Percentiles rank a stretch among this genome's conserved stretches.
Evolutionary conservation across 2,888 invertebrate genomes (phyloP).

Genomic region (Smittia sp.): DNA sequence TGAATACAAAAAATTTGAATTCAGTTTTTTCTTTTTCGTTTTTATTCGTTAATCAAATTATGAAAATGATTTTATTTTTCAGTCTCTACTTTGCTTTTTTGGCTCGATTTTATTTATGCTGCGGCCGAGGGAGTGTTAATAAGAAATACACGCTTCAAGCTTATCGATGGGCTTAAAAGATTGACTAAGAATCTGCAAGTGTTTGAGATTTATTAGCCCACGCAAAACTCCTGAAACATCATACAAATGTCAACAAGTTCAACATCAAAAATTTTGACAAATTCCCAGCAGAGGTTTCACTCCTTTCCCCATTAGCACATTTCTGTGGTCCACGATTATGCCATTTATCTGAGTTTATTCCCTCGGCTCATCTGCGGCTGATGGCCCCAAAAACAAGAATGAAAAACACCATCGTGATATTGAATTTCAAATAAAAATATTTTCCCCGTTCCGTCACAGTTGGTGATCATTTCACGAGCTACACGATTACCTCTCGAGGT

Average conservation of each 20-base stretch:
- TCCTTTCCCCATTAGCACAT: neutral
- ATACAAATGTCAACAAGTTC: no score
- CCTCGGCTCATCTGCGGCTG: neutral
- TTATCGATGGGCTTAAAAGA: neutral
- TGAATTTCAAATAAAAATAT: slow-evolving; percentile 28
- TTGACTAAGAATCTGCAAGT: neutral
- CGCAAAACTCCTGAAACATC: no score
- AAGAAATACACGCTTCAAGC: neutral
- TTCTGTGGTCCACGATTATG: neutral
- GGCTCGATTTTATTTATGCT: neutral
- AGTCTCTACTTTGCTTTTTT: neutral
- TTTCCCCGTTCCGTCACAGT: slow-evolving; percentile 19
- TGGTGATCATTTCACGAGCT: slow-evolving; percentile 27
- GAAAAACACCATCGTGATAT: slow-evolving; percentile 28
- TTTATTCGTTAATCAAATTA: slow-evolving; percentile 20
- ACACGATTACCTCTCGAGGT: slow-evolving; percentile 14
- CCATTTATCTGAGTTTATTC: neutral
- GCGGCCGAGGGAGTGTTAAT: neutral
- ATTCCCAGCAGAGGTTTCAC: neutral
- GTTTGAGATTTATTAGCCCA: no score
- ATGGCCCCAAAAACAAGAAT: neutral
- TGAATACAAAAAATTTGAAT: slow-evolving; percentile 16
- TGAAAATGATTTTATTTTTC: slow-evolving; percentile 15
- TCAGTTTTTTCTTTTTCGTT: neutral
- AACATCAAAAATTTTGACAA: neutral